Conservation (phyloP, 2,113 vertebrate species). For the Laterallus jamaicensis region DNA sequence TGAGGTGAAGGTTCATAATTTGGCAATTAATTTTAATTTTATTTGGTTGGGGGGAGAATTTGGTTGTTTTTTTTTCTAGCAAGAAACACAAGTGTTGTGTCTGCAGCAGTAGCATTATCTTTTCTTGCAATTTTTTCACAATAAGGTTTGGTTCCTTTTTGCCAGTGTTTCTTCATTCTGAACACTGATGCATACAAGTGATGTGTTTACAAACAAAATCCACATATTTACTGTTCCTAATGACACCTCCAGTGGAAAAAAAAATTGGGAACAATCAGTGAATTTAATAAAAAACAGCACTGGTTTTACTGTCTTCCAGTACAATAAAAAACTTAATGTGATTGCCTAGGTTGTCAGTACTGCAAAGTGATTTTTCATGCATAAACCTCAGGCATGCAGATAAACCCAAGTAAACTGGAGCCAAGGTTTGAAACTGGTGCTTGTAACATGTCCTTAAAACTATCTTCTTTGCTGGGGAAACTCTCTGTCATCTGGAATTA, state of each 20-base stretch:
- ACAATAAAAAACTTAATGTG: neutral
- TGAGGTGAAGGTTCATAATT: neutral
- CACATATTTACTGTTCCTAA: neutral
- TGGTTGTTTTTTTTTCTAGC: neutral
- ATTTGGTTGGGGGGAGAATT: neutral
- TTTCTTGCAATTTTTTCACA: neutral
- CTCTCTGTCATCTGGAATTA: neutral
- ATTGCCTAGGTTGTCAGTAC: neutral
- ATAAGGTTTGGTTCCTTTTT: neutral
- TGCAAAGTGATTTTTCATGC: neutral
- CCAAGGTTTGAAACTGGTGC: neutral
- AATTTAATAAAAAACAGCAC: neutral
- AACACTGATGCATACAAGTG: neutral
- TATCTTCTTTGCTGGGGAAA: neutral
- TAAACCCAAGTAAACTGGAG: neutral
- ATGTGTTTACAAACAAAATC: neutral
- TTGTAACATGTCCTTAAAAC: constrained; percentile 4
- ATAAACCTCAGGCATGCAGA: constrained; percentile 31
- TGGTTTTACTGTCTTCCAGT: neutral
- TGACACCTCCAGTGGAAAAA: neutral
- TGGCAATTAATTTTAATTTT: neutral
- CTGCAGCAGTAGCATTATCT: neutral
- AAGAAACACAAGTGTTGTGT: neutral
- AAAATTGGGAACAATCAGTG: neutral
- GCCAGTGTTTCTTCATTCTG: neutral